Evolutionary conservation across 2,888 invertebrate genomes (phyloP), one percentile per base, ranked within the genome.

Genomic region (Diarsia brunnea): DNA sequence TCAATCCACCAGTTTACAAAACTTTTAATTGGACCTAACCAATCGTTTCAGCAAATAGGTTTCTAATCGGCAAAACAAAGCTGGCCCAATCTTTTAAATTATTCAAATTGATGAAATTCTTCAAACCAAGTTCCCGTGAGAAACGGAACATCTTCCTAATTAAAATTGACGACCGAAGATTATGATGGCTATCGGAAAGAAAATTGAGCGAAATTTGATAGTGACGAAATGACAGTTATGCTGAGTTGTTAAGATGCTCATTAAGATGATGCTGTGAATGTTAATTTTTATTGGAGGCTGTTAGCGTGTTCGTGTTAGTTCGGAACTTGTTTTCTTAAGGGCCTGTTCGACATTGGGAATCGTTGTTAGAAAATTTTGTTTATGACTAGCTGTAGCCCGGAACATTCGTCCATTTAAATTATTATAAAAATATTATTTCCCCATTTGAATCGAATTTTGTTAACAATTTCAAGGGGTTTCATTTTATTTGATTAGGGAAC

Each of bases 121-220:
- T 78, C 24, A 71, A 75, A 73, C 70, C 68, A 75, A 72, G 47
- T 92, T 92, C 91, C 91, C 91, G 89, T 92, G 91, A 90, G 91
- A 92, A 91, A 88, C 78, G 43, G 27, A 74, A 79, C 66, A 11
- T 81, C 76, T 81, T 84, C 75, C 75, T 81, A 85, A 87, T 85
- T 88, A 85, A 85, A 82, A 84, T 78, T 76, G 79, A 78, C 65
- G 63, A 63, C 24, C n/a, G 76, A 75, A 76, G 63, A 76, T 82
- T 78, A 78, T 80, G 47, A 70, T 71, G 64, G 71, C 49, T 55
- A 73, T 81, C 11, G 65, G 55, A 51, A 78, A 64, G 69, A 55
- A 79, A 67, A 79, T 82, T 79, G 74, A 80, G 88, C 85, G 82
- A 87, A 87, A 88, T 88, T 87, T 84, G 78, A 88, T 84, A 79